phyloP scores from a whole-genome alignment of 2,797 vertebrate genomes.

The Cossypha polioptera region DNA sequence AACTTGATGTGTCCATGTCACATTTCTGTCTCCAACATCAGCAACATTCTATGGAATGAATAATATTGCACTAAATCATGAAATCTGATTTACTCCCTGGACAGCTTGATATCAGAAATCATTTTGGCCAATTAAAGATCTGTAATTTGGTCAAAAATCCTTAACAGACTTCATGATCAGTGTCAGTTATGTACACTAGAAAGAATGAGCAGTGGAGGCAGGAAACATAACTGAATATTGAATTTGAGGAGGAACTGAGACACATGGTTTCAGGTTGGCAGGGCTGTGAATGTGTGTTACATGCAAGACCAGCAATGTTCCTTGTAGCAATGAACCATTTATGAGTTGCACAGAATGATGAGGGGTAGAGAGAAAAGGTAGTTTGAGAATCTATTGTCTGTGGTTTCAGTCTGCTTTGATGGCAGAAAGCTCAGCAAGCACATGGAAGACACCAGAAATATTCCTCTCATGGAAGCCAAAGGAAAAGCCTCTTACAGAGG shows the following conservation, averaged over 20 bases:
- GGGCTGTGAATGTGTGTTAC: not conserved
- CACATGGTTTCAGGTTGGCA: too few relatives aligned
- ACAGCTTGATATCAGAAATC: not conserved
- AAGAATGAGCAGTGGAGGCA: not conserved
- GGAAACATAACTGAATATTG: not conserved
- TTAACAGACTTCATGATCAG: not conserved
- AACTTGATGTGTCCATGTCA: too few relatives aligned
- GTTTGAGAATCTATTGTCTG: not conserved
- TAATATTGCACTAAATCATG: not conserved
- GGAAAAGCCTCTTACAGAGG: conserved; percentile 22
- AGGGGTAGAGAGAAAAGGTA: not conserved
- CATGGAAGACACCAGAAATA: conserved; percentile 10
- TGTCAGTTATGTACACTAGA: not conserved
- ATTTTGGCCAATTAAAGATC: not conserved
- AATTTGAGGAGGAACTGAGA: not conserved
- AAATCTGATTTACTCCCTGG: not conserved
- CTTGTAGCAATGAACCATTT: not conserved
- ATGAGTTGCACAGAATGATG: not conserved
- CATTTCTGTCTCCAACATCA: too few relatives aligned
- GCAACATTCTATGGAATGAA: not conserved
- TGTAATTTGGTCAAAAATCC: not conserved
- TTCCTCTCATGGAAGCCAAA: not conserved
- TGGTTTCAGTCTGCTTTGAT: not conserved
- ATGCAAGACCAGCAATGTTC: not conserved
- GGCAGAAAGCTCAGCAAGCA: not conserved